Evolutionary conservation across 2,888 invertebrate species (phyloP).

Genomic region (Agrilus biguttatus): DNA sequence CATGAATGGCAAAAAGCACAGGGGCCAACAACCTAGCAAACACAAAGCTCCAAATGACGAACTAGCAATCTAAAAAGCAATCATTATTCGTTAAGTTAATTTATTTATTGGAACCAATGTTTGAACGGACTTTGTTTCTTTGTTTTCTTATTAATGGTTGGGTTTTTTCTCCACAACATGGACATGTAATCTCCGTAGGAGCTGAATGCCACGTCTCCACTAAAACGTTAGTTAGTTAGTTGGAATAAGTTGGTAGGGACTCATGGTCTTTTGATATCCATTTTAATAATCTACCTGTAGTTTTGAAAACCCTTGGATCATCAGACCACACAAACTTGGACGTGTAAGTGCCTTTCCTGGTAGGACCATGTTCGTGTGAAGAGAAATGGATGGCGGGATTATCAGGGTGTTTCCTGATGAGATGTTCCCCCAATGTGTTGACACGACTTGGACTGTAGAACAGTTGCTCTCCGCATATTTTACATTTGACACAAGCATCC

Average conservation of each 20-base stretch:
- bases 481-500: constrained; percentile 17
- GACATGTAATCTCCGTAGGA: constrained; percentile 17
- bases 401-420: constrained; percentile 21
- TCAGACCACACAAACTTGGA: background rate
- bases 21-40: constrained; percentile 27
- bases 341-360: background rate
- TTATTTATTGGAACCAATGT: constrained; percentile 3
- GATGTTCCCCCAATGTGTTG: constrained; percentile 20
- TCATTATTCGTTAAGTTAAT: background rate
- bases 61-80: constrained; percentile 17
- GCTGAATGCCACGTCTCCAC: constrained; percentile 27
- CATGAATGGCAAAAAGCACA: constrained; percentile 27
- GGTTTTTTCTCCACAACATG: constrained; percentile 17
- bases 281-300: constrained; percentile 13
- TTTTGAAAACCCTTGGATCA: constrained; percentile 14
- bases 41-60: constrained; percentile 23
- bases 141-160: constrained; percentile 24
- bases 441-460: constrained; percentile 16
- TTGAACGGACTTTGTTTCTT: constrained; percentile 21
- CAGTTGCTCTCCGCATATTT: constrained; percentile 21
- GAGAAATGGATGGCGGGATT: constrained; percentile 19
- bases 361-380: constrained; percentile 4
- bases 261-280: background rate
- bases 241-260: too few relatives aligned
- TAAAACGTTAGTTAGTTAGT: constrained; percentile 8